Conservation (phyloP, 1,140 invertebrate species). For the Cyclargus thomasi region DNA sequence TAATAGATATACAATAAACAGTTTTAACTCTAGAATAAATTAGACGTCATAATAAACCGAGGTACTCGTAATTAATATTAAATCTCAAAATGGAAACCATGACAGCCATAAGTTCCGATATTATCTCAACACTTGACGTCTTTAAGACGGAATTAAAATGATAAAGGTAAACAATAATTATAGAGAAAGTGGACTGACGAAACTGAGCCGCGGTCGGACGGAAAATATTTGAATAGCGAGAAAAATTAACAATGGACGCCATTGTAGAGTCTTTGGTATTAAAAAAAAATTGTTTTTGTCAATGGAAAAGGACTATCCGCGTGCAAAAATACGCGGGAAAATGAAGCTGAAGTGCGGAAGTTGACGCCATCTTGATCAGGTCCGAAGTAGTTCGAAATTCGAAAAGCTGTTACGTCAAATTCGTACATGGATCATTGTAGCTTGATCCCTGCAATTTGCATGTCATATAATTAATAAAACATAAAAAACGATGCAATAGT, state of each 20-base stretch:
- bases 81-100: neutral
- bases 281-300: no score
- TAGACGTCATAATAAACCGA: neutral
- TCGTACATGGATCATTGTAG: neutral
- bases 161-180: conserved; percentile 62
- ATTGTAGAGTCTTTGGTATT: neutral
- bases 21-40: neutral
- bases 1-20: no score
- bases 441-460: neutral
- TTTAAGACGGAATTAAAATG: conserved; percentile 38
- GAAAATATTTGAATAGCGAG: conserved; percentile 12
- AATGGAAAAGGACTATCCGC: no score
- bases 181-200: conserved; percentile 59
- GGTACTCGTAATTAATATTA: neutral
- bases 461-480: neutral
- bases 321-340: no score
- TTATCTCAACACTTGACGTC: conserved; percentile 34
- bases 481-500: no score
- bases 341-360: no score
- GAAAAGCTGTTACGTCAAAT: neutral
- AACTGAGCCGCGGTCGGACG: conserved; percentile 38
- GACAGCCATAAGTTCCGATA: neutral
- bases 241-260: neutral
- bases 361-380: no score
- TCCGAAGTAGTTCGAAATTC: neutral